These are phyloP conservation scores for Meteorus sp. DNA, from an alignment of 1,140 invertebrate species.

Conservation along the genomic window DNA sequence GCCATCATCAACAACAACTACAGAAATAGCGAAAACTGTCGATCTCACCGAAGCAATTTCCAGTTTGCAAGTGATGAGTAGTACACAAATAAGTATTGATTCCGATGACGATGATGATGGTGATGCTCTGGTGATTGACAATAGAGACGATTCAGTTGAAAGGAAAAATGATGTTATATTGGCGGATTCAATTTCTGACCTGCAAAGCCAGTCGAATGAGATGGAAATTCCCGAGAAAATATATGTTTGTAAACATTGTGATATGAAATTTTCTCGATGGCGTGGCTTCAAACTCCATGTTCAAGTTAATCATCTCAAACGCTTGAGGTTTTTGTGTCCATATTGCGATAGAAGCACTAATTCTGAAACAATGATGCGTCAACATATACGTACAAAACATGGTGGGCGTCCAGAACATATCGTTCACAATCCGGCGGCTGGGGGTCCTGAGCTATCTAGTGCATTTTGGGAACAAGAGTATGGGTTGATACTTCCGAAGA, in stretches of 20 bases:
- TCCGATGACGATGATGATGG: constrained; percentile 30
- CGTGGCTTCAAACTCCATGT: constrained; percentile 55
- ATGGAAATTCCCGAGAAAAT: constrained; percentile 13
- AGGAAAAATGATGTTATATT: background rate
- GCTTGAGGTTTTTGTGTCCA: constrained; percentile 46
- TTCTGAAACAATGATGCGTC: constrained; percentile 38
- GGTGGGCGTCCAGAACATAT: constrained; percentile 35
- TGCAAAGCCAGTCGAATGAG: background rate
- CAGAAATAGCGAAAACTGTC: constrained; percentile 12
- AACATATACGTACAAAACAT: constrained; percentile 48
- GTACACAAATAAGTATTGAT: background rate
- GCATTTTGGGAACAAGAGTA: constrained; percentile 56
- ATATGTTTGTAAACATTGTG: constrained; percentile 52
- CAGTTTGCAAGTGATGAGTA: background rate
- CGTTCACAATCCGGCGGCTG: constrained; percentile 36
- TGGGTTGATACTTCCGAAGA: constrained; percentile 35
- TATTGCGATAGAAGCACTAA: constrained; percentile 53
- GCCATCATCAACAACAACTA: constrained; percentile 2
- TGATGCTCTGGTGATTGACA: constrained; percentile 35
- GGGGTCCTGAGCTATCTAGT: constrained; percentile 36
- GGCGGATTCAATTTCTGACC: background rate
- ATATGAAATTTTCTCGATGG: constrained; percentile 36
- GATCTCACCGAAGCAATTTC: constrained; percentile 22
- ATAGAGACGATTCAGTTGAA: constrained; percentile 31
- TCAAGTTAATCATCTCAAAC: constrained; percentile 47